Conservation (phyloP, 37 sponge, comb jelly and placozoan species). For the Corticium candelabrum region DNA sequence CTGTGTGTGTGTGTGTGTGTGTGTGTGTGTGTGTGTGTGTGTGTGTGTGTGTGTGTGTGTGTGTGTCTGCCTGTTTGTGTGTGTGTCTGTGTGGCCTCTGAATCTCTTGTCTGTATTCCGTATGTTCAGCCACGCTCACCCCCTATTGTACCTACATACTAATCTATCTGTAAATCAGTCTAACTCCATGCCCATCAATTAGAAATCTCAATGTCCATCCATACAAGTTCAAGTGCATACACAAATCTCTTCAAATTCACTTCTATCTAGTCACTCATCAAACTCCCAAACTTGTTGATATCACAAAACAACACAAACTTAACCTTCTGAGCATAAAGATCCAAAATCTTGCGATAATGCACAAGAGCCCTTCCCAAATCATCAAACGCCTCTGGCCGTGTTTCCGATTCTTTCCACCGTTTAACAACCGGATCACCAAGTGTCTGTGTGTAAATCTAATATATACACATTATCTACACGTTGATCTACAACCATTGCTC, state of each 20-base stretch:
- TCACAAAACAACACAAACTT: not conserved
- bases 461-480: not conserved
- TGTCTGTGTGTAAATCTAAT: conserved; percentile 27
- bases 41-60: not conserved
- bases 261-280: not conserved
- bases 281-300: not conserved
- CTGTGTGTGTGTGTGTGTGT: too few relatives aligned
- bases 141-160: too few relatives aligned
- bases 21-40: not conserved
- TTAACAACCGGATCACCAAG: conserved; percentile 49
- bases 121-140: too few relatives aligned
- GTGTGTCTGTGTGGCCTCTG: too few relatives aligned
- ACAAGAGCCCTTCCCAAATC: conserved; percentile 47
- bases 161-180: too few relatives aligned
- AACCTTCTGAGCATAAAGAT: conserved; percentile 38
- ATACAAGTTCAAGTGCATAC: too few relatives aligned
- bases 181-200: too few relatives aligned
- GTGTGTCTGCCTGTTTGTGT: too few relatives aligned
- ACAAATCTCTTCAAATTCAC: too few relatives aligned
- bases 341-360: conserved; percentile 78
- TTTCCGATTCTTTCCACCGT: conserved; percentile 49
- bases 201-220: too few relatives aligned
- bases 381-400: conserved; percentile 61
- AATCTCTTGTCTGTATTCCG: too few relatives aligned
- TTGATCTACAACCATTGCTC: not conserved